Base-by-base conservation (phyloP, 2,797 vertebrate species). In the Gastrophryne carolinensis region DNA sequence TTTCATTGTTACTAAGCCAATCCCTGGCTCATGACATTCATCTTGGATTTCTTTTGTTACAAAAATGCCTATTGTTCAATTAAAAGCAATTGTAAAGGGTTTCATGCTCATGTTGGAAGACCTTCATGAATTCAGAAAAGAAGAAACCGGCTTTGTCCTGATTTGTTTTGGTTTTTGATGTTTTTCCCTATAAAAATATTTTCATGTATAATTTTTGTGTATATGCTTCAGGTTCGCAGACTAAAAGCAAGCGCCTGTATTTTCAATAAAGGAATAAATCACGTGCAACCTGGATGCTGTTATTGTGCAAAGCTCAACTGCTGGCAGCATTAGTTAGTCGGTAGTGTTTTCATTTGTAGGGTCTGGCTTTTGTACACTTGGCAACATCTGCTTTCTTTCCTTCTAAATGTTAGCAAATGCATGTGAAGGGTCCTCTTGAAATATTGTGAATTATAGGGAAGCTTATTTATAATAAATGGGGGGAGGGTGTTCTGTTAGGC, bases 251-350 rank as follows among this genome's bases (percentile, higher is more conserved):
- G 7, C 27, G 47, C 17, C 44, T 37, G 27, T 26, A 63, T 39
- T 2, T 41, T 54, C 26, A 19, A 27, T 49, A 21, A 63, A 21
- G 13, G 39, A 56, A 47, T 70, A 61, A 54, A 54, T 61, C 58
- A 63, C 49, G 27, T 70, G 34, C 15, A 60, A 75, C 34, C 26
- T 75, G 24, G 26, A 37, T 39, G 13, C 15, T 62, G 37, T 64
- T 70, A 57, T 56, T 77, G 74, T 63, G 32, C 10, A 64, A n/a
- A 76, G 57, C 47, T 34, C 37, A 64, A 77, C 57, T 71, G 35
- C 50, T 53, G 53, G 26, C 60, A 76, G 27, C 73, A 76, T 70
- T 54, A 27, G 21, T 70, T 67, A 44, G 65, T 49, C 39, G 66
- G 57, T 47, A 21, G 58, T 56, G n/a, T 29, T 64, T 54, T 62